Evolutionary conservation across 2,113 vertebrate genomes (phyloP).

Genomic region (Nycticryphes semicollaris): DNA sequence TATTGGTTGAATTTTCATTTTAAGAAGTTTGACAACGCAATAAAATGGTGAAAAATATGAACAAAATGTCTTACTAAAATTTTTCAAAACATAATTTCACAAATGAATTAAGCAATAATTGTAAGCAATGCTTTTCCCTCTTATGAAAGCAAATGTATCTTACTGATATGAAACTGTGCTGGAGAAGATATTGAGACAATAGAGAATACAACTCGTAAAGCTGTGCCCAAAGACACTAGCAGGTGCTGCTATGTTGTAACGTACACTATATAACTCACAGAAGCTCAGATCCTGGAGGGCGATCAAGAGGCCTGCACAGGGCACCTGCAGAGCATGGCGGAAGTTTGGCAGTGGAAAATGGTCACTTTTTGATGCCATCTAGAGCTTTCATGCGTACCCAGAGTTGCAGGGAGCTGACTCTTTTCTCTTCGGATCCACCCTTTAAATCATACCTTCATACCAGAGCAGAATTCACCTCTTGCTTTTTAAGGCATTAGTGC

Average conservation of each 20-base stretch:
- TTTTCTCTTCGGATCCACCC: neutral
- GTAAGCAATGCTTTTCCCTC: neutral
- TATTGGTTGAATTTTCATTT: neutral
- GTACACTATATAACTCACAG: neutral
- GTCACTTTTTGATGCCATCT: neutral
- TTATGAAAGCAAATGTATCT: neutral
- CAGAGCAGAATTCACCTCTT: neutral
- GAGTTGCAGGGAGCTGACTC: neutral
- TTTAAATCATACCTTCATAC: neutral
- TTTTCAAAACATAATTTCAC: neutral
- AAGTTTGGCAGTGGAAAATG: neutral
- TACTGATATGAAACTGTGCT: neutral
- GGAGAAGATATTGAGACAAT: neutral
- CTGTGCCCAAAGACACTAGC: neutral
- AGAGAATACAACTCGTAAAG: neutral
- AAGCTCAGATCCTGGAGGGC: neutral
- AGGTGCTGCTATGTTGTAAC: neutral
- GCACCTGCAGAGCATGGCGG: too few species aligned
- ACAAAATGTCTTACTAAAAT: neutral
- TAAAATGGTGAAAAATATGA: neutral
- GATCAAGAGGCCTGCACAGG: neutral
- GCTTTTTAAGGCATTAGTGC: neutral
- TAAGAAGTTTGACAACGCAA: neutral
- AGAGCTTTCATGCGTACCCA: neutral
- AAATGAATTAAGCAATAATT: neutral